phyloP scores from a whole-genome alignment of 2,797 vertebrate species.

The Rhinatrema bivittatum region DNA sequence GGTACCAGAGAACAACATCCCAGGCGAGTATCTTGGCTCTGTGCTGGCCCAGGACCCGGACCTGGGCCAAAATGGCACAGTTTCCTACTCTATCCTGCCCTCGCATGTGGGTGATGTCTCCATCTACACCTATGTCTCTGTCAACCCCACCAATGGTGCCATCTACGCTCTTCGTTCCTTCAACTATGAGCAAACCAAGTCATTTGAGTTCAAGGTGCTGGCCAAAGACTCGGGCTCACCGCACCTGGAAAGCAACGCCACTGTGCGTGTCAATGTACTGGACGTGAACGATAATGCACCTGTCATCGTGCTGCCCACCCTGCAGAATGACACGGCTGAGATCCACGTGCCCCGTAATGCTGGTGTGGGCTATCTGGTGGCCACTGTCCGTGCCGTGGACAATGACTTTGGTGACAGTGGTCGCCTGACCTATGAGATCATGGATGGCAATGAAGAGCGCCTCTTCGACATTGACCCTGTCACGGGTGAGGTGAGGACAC shows the following conservation, averaged over 20 bases:
- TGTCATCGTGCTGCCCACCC: conserved; percentile 83
- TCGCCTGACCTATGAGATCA: conserved; percentile 94
- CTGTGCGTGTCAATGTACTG: conserved; percentile 84
- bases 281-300: conserved; percentile 97
- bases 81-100: conserved; percentile 91
- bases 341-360: conserved; percentile 94
- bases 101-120: conserved; percentile 93
- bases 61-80: conserved; percentile 90
- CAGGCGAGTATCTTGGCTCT: conserved; percentile 91
- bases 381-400: conserved; percentile 87
- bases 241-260: conserved; percentile 90
- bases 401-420: conserved; percentile 96
- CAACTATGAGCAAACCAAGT: conserved; percentile 96
- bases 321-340: conserved; percentile 93
- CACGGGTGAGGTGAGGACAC: conserved; percentile 87
- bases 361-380: conserved; percentile 88
- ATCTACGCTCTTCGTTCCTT: conserved; percentile 95
- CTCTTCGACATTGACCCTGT: conserved; percentile 92
- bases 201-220: conserved; percentile 93
- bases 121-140: conserved; percentile 94
- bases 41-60: conserved; percentile 94
- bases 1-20: conserved; percentile 96
- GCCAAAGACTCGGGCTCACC: conserved; percentile 93
- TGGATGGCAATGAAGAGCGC: conserved; percentile 92
- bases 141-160: conserved; percentile 94